phyloP scores from a whole-genome alignment of 2,888 invertebrate species.

The Psylliodes chrysocephalus region DNA sequence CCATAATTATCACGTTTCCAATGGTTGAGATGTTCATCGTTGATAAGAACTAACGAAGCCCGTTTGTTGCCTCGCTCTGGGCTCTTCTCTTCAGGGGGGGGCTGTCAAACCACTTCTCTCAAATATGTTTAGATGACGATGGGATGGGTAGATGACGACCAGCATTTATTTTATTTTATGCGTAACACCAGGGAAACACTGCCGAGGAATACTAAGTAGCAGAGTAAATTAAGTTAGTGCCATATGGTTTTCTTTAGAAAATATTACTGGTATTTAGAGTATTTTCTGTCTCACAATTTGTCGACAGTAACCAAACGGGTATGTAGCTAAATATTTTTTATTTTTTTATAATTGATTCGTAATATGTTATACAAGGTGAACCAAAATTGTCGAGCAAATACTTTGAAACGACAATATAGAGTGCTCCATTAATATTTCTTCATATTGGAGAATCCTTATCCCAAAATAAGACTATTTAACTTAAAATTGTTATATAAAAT shows the following conservation, averaged over 20 bases:
- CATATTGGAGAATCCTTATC: too few species aligned
- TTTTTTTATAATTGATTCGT: too few species aligned
- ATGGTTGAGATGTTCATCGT: slow-evolving; percentile 22
- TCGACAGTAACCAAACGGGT: too few species aligned
- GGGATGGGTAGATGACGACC: slow-evolving; percentile 1
- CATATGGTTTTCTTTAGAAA: not conserved
- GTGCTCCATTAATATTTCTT: too few species aligned
- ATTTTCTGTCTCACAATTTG: too few species aligned
- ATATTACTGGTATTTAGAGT: too few species aligned
- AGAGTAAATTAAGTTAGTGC: not conserved
- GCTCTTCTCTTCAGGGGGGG: slow-evolving; percentile 12
- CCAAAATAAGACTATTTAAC: too few species aligned
- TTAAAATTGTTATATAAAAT: too few species aligned
- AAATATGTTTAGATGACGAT: slow-evolving; percentile 4
- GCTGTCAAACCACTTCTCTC: slow-evolving; percentile 18
- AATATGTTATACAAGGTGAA: too few species aligned
- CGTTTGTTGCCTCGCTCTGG: not conserved
- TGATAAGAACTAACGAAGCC: slow-evolving; percentile 28
- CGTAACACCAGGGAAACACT: not conserved
- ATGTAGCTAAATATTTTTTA: too few species aligned
- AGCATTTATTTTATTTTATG: not conserved
- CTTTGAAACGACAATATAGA: too few species aligned
- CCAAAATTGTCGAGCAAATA: too few species aligned
- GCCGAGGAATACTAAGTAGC: not conserved
- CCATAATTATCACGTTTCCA: slow-evolving; percentile 24